Base-by-base conservation (phyloP, 2,797 vertebrate species). In the Sparus aurata region DNA sequence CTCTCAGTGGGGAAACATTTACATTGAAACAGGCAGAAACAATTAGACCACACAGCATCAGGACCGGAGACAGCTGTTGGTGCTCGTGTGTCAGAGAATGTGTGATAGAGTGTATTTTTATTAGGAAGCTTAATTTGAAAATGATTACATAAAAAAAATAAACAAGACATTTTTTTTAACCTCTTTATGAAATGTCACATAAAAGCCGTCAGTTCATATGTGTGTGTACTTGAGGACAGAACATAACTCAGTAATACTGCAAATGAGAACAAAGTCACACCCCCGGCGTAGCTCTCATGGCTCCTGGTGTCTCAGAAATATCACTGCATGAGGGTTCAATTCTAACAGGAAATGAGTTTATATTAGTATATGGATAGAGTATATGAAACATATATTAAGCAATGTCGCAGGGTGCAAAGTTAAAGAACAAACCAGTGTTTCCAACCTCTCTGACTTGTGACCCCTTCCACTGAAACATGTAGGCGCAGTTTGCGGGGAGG, bases 21-120 rank as follows among this genome's bases (percentile, higher is more conserved):
- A 85, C 85, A 83, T 82, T 66, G 72, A 82, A 84, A 89, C 78
- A 80, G 85, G 83, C 80, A 79, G 81, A 89, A 66, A 81, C 76
- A 90, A 90, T 89, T 84, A 92, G 81, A 82, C 8, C 43, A 82
- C 75, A 85, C 81, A 77, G 68, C 71, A 22, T 23, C 27, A 12
- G 65, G 47, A 61, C 75, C 25, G 69, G 16, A 27, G 67, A 23
- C 53, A 50, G 55, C 57, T 47, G 41, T 3, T 18, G 16, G 64
- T 2, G 13, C 18, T 25, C 49, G 63, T 70, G 54, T 9, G 54
- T 27, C 22, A 0, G 15, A 34, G 25, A 7, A 16, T 18, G 27
- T 67, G 57, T 60, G 69, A 60, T 18, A 0, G 41, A 0, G 41
- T 38, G 52, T 65, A 22, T 74, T 61, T 62, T 68, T 58, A 25